Percentiles rank a stretch among this genome's conserved stretches.
phyloP scores from a whole-genome alignment of 2,888 invertebrate genomes.

The Dimorphilus gyrociliatus region DNA sequence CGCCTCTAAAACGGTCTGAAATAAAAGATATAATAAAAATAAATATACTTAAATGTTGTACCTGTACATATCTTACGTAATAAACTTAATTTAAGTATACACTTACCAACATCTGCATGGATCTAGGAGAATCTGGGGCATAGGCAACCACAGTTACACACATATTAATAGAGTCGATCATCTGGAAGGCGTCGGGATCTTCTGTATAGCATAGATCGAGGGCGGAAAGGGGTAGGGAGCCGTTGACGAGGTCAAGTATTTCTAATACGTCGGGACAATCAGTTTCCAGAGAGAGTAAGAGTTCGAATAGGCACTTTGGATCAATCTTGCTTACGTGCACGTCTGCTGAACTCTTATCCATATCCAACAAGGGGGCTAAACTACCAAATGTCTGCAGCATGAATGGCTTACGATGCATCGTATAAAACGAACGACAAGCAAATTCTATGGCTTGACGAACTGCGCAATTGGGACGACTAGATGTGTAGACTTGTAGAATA shows the following conservation, averaged over 20 bases:
- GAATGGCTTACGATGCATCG: conserved; percentile 92
- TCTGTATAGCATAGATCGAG: conserved; percentile 93
- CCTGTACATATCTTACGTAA: too few relatives aligned
- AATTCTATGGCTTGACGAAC: conserved; percentile 91
- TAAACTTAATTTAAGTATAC: too few relatives aligned
- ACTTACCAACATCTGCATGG: conserved; percentile 43
- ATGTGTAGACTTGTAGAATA: conserved; percentile 82
- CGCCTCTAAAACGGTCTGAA: conserved; percentile 80
- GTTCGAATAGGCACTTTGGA: conserved; percentile 52
- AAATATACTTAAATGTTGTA: too few relatives aligned
- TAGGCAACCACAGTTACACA: conserved; percentile 98
- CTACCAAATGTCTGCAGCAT: conserved; percentile 91
- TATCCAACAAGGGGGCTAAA: conserved; percentile 84
- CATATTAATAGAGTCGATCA: conserved; percentile 89
- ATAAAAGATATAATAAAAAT: conserved; percentile 9
- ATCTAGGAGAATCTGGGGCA: conserved; percentile 69
- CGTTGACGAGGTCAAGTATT: conserved; percentile 43
- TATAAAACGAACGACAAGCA: conserved; percentile 92
- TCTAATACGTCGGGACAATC: conserved; percentile 42
- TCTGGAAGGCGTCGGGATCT: conserved; percentile 88
- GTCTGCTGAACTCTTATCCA: conserved; percentile 24
- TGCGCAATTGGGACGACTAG: conserved; percentile 87
- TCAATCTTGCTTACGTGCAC: conserved; percentile 8
- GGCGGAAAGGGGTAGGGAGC: conserved; percentile 49
- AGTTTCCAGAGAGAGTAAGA: conserved; percentile 75